These are phyloP conservation scores for Bruchidius siliquastri DNA, from an alignment of 2,888 invertebrate species.

Conservation along the genomic window DNA sequence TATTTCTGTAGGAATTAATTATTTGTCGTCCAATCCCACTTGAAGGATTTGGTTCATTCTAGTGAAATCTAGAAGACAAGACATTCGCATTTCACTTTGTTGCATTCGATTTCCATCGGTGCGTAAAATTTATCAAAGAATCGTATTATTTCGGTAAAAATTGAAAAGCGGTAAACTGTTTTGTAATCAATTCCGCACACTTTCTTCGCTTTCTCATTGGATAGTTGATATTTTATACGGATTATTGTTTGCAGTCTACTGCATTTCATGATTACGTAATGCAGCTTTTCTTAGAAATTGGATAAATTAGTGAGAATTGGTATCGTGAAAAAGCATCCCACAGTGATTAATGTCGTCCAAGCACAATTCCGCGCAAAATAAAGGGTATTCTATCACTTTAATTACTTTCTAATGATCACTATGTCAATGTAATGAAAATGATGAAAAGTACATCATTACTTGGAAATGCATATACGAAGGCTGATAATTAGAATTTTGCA, in stretches of 20 bases:
- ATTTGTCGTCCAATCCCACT: no score
- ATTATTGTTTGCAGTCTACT: not conserved
- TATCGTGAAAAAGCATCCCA: not conserved
- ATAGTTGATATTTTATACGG: not conserved
- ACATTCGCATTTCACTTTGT: not conserved
- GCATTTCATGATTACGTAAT: not conserved
- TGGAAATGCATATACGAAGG: no score
- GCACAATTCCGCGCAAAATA: not conserved
- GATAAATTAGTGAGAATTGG: not conserved
- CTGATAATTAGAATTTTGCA: no score
- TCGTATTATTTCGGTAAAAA: not conserved
- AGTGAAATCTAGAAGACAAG: not conserved
- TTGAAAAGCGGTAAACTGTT: not conserved
- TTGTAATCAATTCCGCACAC: not conserved
- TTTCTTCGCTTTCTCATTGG: not conserved
- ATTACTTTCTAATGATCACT: no score
- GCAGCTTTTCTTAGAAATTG: not conserved
- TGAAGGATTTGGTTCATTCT: not conserved
- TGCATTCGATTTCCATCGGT: not conserved
- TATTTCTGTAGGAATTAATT: no score
- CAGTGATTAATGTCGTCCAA: not conserved
- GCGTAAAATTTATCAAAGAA: not conserved
- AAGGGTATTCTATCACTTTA: not conserved
- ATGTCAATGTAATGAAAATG: no score
- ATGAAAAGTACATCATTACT: no score